These are phyloP conservation scores for Rhaphigaster nebulosa DNA, from an alignment of 2,888 invertebrate genomes.

Conservation along the genomic window DNA sequence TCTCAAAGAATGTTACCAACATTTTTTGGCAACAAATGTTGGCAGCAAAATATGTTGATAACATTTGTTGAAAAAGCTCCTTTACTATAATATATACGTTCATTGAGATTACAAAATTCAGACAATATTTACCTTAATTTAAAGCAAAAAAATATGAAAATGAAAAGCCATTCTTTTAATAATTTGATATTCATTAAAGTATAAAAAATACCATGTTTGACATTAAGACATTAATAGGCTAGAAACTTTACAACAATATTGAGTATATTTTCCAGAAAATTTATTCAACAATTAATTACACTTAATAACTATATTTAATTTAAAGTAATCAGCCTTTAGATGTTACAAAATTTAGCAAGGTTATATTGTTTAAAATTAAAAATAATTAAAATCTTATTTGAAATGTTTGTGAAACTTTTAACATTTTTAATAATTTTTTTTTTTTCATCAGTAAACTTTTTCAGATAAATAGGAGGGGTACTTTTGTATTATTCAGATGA, in stretches of 20 bases:
- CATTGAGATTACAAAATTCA: neutral
- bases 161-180: neutral
- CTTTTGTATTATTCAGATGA: neutral
- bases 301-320: neutral
- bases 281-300: neutral
- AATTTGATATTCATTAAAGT: neutral
- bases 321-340: slow-evolving; percentile 11
- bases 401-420: neutral
- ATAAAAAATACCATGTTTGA: neutral
- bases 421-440: neutral
- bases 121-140: neutral
- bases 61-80: too few relatives aligned
- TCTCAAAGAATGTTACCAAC: too few relatives aligned
- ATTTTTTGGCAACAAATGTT: too few relatives aligned
- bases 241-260: neutral
- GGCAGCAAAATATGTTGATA: too few relatives aligned
- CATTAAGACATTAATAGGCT: neutral
- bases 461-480: neutral
- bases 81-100: too few relatives aligned
- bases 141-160: neutral
- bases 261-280: neutral
- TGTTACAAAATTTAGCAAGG: neutral
- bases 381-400: neutral
- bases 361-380: neutral
- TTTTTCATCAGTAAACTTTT: neutral